phyloP scores from a whole-genome alignment of 2,113 vertebrate genomes.

The Psettodes erumei region DNA sequence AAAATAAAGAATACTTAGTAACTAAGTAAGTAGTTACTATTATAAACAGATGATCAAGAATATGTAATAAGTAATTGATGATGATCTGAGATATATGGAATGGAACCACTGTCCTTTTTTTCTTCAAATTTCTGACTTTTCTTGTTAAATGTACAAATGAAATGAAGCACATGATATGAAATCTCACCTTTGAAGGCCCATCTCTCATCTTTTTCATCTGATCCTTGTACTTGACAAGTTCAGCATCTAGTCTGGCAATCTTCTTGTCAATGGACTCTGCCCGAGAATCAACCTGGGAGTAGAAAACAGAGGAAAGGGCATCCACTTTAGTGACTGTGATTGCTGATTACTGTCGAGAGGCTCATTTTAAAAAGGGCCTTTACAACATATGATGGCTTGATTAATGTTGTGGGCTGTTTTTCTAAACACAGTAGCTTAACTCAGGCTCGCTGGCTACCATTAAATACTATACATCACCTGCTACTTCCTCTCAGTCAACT shows the following conservation, averaged over 20 bases:
- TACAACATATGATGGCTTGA: not conserved
- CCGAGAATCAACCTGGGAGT: slow-evolving; percentile 90
- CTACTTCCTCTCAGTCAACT: not conserved
- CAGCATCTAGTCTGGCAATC: slow-evolving; percentile 92
- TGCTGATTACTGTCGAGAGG: not conserved
- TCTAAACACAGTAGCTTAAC: not conserved
- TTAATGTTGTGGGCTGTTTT: not conserved
- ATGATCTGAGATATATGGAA: too few relatives aligned
- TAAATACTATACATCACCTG: not conserved
- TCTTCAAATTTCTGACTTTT: too few relatives aligned
- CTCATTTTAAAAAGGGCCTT: not conserved
- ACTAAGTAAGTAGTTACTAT: too few relatives aligned
- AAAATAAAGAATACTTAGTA: not conserved
- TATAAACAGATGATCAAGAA: not conserved
- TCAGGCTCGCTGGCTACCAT: not conserved
- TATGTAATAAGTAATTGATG: too few relatives aligned
- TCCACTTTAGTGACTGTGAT: not conserved
- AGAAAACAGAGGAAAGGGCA: slow-evolving; percentile 14
- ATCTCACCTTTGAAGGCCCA: slow-evolving; percentile 93
- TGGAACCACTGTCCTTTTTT: not conserved
- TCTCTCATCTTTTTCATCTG: slow-evolving; percentile 99
- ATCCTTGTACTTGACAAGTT: slow-evolving; percentile 96
- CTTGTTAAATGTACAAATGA: too few relatives aligned
- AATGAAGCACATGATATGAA: too few relatives aligned
- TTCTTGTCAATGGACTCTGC: slow-evolving; percentile 97